Base-by-base conservation (phyloP, 2,888 invertebrate genomes). In the Macrosoma leucophasiata region DNA sequence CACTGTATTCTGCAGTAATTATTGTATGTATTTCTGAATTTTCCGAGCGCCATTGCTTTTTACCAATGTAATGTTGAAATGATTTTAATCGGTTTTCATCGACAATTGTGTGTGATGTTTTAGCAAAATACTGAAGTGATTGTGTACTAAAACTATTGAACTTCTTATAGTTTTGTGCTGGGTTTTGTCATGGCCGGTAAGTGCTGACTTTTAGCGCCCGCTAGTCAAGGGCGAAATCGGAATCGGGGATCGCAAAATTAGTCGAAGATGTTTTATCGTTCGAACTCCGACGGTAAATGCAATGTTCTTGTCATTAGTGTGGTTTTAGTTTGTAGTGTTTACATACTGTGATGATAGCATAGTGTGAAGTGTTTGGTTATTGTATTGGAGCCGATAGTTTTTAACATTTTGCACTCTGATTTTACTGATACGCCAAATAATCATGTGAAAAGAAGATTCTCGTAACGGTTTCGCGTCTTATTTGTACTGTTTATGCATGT, bases 111-210 rank as follows among this genome's bases (percentile, higher is more conserved):
- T 85, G 84, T 81, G 77, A 81, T 84, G 84, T 84, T 84, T 81
- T 85, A 84, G 69, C 64, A 68, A 75, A 76, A 75, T 73, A 67
- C 62, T 74, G 53, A 65, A 72, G 82, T 82, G 82, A 74, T 77
- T 81, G 84, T 84, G 84, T 70, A 65, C 55, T 74, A 70, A 76
- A 75, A 84, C 77, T 82, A 72, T 82, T 50, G 68, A 78, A 82
- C 77, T 82, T 76, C 72, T 69, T 74, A 75, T 71, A 78, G 81
- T 79, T 70, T 79, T 76, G 82, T 82, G 84, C 84, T 82, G 82
- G 84, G 81, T 76, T 87, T 87, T 90, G 90, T 89, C 89, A 91
- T 91, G 91, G 91, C 91, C 90, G 90, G 90, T 90, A 90, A 90
- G 90, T 90, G 84, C 82, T 79, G 84, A 84, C 82, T 84, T 84